phyloP scores from a whole-genome alignment of 1,140 invertebrate genomes.

The Apis florea region DNA sequence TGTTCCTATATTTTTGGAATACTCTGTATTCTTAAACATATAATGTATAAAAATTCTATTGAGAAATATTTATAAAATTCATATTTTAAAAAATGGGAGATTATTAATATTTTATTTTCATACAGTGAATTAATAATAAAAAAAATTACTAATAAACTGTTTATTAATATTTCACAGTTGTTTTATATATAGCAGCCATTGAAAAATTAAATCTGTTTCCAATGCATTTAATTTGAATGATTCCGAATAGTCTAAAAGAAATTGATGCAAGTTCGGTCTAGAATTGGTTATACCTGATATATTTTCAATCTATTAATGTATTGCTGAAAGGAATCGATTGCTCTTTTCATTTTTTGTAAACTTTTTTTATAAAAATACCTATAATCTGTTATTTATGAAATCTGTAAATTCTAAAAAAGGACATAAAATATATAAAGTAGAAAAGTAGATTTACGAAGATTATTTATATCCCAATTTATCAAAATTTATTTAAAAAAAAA shows the following conservation, averaged over 20 bases:
- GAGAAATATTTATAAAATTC: background rate
- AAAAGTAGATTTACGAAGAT: too few species aligned
- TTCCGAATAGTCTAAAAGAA: background rate
- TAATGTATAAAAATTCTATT: background rate
- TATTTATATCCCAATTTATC: too few species aligned
- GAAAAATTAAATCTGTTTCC: background rate
- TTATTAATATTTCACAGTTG: background rate
- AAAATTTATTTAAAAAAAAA: too few species aligned
- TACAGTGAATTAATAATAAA: background rate
- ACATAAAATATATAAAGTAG: too few species aligned
- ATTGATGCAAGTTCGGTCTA: constrained; percentile 28
- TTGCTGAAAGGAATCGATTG: background rate
- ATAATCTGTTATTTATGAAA: too few species aligned
- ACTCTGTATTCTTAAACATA: too few species aligned
- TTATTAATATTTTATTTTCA: too few species aligned
- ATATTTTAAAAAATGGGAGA: too few species aligned
- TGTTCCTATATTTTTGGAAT: too few species aligned
- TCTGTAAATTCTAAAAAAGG: too few species aligned
- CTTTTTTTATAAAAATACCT: too few species aligned
- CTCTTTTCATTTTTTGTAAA: too few species aligned
- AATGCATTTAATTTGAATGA: background rate
- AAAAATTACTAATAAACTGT: background rate
- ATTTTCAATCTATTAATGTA: background rate
- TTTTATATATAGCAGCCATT: background rate
- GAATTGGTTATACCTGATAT: background rate